phyloP scores from a whole-genome alignment of 2,797 vertebrate species.

The Xenopus petersii region DNA sequence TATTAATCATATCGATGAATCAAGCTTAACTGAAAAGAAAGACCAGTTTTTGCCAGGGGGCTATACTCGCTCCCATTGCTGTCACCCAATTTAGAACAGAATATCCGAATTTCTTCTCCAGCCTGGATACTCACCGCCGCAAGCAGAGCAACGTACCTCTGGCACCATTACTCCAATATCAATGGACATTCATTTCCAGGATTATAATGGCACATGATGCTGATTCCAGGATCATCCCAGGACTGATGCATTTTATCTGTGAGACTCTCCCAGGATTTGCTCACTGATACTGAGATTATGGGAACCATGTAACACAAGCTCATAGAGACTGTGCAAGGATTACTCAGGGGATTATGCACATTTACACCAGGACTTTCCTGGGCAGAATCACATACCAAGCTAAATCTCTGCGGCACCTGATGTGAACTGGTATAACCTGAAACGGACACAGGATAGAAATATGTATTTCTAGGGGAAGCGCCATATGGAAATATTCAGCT shows the following conservation, averaged over 20 bases:
- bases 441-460: neutral
- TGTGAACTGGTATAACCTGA: neutral
- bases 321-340: neutral
- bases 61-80: no score
- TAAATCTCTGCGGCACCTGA: neutral
- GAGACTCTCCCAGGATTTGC: neutral
- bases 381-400: neutral
- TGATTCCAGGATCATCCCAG: constrained; percentile 11
- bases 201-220: neutral
- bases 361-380: neutral
- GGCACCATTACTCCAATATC: neutral
- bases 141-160: no score
- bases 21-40: no score
- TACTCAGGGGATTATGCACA: neutral
- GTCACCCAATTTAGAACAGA: no score
- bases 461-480: neutral
- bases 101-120: no score
- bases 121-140: no score
- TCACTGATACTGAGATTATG: constrained; percentile 9
- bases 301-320: neutral
- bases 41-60: no score
- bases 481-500: neutral
- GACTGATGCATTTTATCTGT: neutral
- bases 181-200: neutral
- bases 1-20: no score